Evolutionary conservation across 1,140 invertebrate species (phyloP), one percentile per base, ranked within the genome.

Genomic region (Cherax quadricarinatus): DNA sequence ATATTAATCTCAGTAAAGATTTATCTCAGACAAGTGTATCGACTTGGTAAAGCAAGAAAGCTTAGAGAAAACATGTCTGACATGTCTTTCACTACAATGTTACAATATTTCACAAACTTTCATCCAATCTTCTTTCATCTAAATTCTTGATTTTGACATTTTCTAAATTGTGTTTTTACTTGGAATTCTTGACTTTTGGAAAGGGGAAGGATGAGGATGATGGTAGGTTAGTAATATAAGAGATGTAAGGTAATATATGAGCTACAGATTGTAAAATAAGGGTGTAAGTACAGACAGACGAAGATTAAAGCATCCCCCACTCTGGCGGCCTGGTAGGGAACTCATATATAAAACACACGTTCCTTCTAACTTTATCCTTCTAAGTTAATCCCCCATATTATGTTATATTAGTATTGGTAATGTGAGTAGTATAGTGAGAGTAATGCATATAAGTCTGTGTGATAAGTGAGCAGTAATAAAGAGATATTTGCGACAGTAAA

Each of bases 41-140:
- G 51, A 83, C 81, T 83, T 83, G 49, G 81, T 51, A 83, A 57
- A 60, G 57, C 51, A 83, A 83, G 81, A 83, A 83, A 83, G 81
- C 21, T 10, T 5, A 83, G 81, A 83, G 81, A 83, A 83, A 83
- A 83, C 81, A 83, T 60, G 81, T 86, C 66, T 80, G 51, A 30
- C 75, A 24, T 80, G 86, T 79, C 86, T 60, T 88, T 88, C 86
- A 79, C 86, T 88, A 57, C 75, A 80, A 88, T 78, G 51, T 88
- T 79, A 88, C 73, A 88, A 7, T 88, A 80, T 88, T 88, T 88
- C 86, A 88, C 80, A 88, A 88, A 79, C 75, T 80, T 79, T 88
- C 86, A 88, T 79, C 86, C 78, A 60, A 41, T 49, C 30, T 41
- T 41, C 30, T 41, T 41, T 41, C 30, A 41, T 41, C 30, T 41